Evolutionary conservation across 35 echinoderm and acorn worm genomes (phyloP).

Genomic region (Ophioderma brevispina): DNA sequence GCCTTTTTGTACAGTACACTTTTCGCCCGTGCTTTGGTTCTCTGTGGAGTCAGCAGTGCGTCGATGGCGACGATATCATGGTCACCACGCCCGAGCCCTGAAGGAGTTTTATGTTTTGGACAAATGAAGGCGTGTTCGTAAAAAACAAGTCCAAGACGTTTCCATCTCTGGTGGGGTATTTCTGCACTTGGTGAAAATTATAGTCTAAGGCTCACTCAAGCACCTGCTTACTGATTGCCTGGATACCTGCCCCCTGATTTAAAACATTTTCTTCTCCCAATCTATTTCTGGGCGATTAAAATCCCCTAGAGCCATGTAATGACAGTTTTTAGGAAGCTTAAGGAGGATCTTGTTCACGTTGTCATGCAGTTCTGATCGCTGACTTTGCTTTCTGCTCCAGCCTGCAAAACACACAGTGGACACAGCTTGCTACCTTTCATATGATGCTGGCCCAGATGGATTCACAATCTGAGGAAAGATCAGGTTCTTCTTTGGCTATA

Average conservation of each 20-base stretch:
- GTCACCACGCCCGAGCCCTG: constrained; percentile 26
- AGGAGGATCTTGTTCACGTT: background rate
- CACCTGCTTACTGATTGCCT: constrained; percentile 28
- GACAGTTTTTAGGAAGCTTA: constrained; percentile 32
- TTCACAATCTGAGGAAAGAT: constrained; percentile 14
- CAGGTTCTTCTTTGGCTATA: constrained; percentile 20
- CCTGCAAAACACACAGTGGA: background rate
- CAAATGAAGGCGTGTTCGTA: constrained; percentile 20
- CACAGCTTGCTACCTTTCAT: constrained; percentile 28
- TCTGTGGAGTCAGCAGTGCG: background rate
- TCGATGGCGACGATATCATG: constrained; percentile 35
- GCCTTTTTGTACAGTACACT: constrained; percentile 2
- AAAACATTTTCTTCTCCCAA: constrained; percentile 8
- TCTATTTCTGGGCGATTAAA: constrained; percentile 32
- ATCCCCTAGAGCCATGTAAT: constrained; percentile 11
- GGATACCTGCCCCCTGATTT: constrained; percentile 23
- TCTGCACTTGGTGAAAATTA: constrained; percentile 23
- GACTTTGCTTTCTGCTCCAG: background rate
- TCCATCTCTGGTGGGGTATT: constrained; percentile 1
- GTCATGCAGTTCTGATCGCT: background rate
- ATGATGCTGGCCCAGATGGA: constrained; percentile 16
- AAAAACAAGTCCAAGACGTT: constrained; percentile 36
- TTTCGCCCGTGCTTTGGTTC: constrained; percentile 33
- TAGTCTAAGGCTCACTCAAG: background rate
- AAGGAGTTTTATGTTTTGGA: constrained; percentile 18